Base-by-base conservation (phyloP, 2,113 vertebrate species). In the Mirounga angustirostris region DNA sequence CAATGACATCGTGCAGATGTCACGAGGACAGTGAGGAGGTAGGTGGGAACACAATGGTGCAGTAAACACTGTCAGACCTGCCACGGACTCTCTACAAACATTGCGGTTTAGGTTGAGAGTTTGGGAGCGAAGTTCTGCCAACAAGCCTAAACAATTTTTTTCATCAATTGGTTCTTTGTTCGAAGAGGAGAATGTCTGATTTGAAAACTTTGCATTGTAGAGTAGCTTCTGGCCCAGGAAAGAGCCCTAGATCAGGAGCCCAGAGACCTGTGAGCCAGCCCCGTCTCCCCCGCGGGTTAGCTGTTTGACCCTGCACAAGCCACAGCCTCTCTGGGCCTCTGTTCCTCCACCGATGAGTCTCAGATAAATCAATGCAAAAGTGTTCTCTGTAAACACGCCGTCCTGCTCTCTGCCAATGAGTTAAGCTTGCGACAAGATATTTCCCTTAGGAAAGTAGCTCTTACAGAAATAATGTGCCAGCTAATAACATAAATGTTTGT, bases 171-270 rank as follows among this genome's bases (percentile, higher is more conserved):
- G 71, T 30, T 78, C 63, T 94, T 90, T 26, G 5, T 85, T 50
- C 79, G 78, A 73, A 89, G 95, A 84, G 63, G 33, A 69, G 85
- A 80, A 74, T 15, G 4, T 78, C 24, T 50, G 19, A 24, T 40
- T 61, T 94, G 87, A 84, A 84, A 88, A 94, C 46, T 58, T 52
- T 95, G 52, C 26, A 71, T 74, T 83, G 82, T 67, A 28, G 91
- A 90, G 74, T 61, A 78, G 26, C 16, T 84, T 87, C 95, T 21
- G 69, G 71, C 33, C 61, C 67, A 26, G 7, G 30, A 93, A 81
- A 54, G 69, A 79, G 56, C 5, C 13, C 11, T 22, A 6, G 7
- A 50, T 43, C n/a, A 52, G 76, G 50, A 65, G 2, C 43, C 56
- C n/a, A 30, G 36, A 94, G 50, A 19, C 40, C 26, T 40, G 4